Conservation (phyloP, 2,888 invertebrate genomes). For the Neoitamus cyanurus region DNA sequence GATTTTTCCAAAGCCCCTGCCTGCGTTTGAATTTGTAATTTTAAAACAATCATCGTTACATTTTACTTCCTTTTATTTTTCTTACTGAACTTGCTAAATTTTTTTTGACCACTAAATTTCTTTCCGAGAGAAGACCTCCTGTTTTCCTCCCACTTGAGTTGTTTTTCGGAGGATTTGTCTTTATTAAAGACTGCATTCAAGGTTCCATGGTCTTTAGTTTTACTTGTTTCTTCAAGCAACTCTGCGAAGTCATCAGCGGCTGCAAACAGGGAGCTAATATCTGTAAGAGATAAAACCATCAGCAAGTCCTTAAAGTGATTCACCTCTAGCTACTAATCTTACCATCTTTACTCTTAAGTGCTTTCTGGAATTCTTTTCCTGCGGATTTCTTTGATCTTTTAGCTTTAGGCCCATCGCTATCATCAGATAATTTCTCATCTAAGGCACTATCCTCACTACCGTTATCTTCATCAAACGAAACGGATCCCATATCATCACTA, state of each 20-base stretch:
- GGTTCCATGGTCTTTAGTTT: slow-evolving; percentile 74
- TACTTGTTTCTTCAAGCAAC: slow-evolving; percentile 84
- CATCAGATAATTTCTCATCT: slow-evolving; percentile 55
- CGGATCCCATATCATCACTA: slow-evolving; percentile 55
- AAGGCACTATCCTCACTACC: slow-evolving; percentile 56
- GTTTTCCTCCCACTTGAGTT: slow-evolving; percentile 84
- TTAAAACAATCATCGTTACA: neutral
- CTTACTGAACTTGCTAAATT: slow-evolving; percentile 37
- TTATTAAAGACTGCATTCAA: slow-evolving; percentile 77
- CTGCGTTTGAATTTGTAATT: neutral
- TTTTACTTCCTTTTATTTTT: slow-evolving; percentile 21
- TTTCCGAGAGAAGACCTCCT: slow-evolving; percentile 65
- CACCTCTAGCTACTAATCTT: neutral
- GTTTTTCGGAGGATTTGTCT: slow-evolving; percentile 82
- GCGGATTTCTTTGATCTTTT: slow-evolving; percentile 52
- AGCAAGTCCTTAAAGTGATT: neutral
- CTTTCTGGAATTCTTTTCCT: slow-evolving; percentile 60
- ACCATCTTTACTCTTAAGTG: slow-evolving; percentile 63
- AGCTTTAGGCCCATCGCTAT: slow-evolving; percentile 52
- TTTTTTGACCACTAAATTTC: neutral
- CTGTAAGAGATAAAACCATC: slow-evolving; percentile 57
- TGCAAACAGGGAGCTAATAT: slow-evolving; percentile 77
- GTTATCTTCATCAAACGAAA: slow-evolving; percentile 53
- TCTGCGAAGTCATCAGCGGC: slow-evolving; percentile 91
- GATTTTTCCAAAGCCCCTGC: no score